Percentiles rank a stretch among this genome's conserved stretches.
Conservation (phyloP, 2,888 invertebrate species). For the Leptarthrus brevirostris region DNA sequence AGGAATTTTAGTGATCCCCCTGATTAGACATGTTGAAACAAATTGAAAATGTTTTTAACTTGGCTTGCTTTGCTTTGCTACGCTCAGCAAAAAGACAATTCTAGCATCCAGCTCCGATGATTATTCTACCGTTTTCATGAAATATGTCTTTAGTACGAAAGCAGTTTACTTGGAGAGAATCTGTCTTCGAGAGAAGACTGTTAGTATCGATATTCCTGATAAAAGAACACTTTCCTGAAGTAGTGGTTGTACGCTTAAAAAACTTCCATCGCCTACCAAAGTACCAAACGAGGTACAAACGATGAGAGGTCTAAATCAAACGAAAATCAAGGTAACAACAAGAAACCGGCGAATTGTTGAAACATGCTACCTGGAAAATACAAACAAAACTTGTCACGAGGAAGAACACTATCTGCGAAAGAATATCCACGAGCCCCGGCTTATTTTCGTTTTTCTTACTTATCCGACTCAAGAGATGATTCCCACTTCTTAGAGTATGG, state of each 20-base stretch:
- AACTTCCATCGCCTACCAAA: constrained; percentile 18
- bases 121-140: constrained; percentile 45
- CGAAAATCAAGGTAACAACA: constrained; percentile 47
- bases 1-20: constrained; percentile 49
- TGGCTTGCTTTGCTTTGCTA: constrained; percentile 19
- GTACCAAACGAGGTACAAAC: constrained; percentile 34
- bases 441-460: constrained; percentile 7
- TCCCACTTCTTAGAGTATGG: constrained; percentile 21
- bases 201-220: constrained; percentile 42
- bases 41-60: constrained; percentile 46
- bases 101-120: constrained; percentile 8
- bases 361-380: constrained; percentile 43
- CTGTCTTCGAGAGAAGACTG: constrained; percentile 28
- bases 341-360: constrained; percentile 42
- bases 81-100: constrained; percentile 24
- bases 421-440: constrained; percentile 42
- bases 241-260: constrained; percentile 31
- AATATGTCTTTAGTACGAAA: constrained; percentile 43
- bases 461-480: constrained; percentile 20
- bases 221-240: constrained; percentile 45
- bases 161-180: constrained; percentile 30
- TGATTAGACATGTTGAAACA: constrained; percentile 51
- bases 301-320: constrained; percentile 49
- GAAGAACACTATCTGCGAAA: constrained; percentile 32
- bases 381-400: constrained; percentile 46